Conservation (phyloP, 2,888 invertebrate species). For the Polia nebulosa region DNA sequence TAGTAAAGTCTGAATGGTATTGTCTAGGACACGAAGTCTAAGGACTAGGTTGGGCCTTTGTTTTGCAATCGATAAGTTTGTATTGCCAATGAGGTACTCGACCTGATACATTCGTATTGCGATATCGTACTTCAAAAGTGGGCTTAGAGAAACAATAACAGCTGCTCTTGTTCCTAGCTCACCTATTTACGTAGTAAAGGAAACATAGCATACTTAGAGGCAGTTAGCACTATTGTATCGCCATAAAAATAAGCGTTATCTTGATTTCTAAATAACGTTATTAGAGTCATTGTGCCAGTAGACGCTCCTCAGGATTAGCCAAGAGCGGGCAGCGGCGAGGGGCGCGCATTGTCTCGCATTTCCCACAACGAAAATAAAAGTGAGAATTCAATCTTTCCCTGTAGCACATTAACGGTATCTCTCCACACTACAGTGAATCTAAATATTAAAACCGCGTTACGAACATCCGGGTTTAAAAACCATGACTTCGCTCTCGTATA, state of each 20-base stretch:
- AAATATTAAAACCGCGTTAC: conserved; percentile 82
- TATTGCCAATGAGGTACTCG: conserved; percentile 33
- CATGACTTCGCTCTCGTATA: conserved; percentile 75
- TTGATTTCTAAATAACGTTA: conserved; percentile 56
- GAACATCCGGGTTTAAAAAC: conserved; percentile 83
- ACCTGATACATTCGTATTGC: conserved; percentile 37
- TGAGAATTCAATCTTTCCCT: conserved; percentile 84
- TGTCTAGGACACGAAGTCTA: conserved; percentile 40
- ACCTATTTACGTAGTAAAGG: conserved; percentile 13
- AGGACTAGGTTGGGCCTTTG: conserved; percentile 47
- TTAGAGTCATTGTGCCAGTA: conserved; percentile 62
- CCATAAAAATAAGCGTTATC: conserved; percentile 47
- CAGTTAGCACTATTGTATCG: conserved; percentile 51
- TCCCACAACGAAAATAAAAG: conserved; percentile 86
- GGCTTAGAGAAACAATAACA: conserved; percentile 15
- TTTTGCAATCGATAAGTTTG: conserved; percentile 54
- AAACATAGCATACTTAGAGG: conserved; percentile 43
- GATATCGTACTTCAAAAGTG: conserved; percentile 25
- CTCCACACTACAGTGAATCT: conserved; percentile 81
- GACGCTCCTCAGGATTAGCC: conserved; percentile 68
- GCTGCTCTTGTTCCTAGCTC: conserved; percentile 8
- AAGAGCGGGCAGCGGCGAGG: conserved; percentile 50
- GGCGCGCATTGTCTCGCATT: conserved; percentile 59
- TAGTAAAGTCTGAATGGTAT: conserved; percentile 42
- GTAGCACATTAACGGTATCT: conserved; percentile 82